These are phyloP conservation scores for Athene cunicularia DNA, from an alignment of 2,113 vertebrate genomes.

Conservation along the genomic window DNA sequence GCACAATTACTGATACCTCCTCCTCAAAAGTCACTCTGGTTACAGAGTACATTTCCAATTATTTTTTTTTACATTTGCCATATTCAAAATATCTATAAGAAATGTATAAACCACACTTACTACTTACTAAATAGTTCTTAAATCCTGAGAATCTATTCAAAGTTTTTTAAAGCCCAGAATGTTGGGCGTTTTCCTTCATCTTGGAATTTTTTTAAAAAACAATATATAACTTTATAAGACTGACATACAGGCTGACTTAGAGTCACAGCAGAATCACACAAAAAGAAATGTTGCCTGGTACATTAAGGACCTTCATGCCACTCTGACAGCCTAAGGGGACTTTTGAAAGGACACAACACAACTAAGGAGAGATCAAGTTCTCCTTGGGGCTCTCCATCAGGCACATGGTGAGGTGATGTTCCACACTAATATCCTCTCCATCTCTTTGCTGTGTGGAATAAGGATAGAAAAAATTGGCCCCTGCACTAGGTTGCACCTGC, in stretches of 20 bases:
- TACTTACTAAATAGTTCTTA: not conserved
- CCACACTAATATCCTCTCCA: not conserved
- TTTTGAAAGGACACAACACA: not conserved
- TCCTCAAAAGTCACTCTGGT: not conserved
- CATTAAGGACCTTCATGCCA: not conserved
- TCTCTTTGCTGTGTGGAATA: not conserved
- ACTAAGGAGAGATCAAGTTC: not conserved
- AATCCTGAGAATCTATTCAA: not conserved
- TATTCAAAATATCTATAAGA: not conserved
- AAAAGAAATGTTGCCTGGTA: not conserved
- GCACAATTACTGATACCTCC: not conserved
- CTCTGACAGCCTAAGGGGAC: not conserved
- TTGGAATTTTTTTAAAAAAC: not conserved
- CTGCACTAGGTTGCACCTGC: not conserved
- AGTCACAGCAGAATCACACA: not conserved
- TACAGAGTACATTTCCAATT: not conserved
- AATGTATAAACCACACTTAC: not conserved
- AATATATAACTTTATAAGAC: not conserved
- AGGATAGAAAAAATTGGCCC: not conserved
- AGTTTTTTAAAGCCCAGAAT: not conserved
- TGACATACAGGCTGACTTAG: not conserved
- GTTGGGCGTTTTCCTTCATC: fast-evolving
- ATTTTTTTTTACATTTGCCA: not conserved
- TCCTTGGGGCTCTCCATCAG: not conserved
- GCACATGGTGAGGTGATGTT: not conserved